These are phyloP conservation scores for Melieria omissa DNA, from an alignment of 2,888 invertebrate genomes.

Conservation along the genomic window DNA sequence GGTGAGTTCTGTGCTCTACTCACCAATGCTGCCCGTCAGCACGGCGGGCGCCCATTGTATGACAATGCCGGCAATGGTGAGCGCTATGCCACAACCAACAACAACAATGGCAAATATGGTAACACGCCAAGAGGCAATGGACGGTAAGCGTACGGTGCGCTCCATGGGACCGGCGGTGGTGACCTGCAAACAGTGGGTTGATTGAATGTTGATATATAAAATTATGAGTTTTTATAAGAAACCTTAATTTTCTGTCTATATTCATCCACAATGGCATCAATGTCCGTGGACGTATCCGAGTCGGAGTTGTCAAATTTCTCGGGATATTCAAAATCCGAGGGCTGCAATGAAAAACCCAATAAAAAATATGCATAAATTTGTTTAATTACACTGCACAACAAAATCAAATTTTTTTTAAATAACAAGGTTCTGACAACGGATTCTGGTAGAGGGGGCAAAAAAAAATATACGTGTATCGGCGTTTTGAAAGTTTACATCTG, in stretches of 20 bases:
- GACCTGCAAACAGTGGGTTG: conserved; percentile 50
- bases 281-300: conserved; percentile 79
- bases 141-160: conserved; percentile 63
- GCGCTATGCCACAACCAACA: conserved; percentile 57
- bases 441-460: no score
- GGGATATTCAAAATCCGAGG: conserved; percentile 63
- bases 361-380: background rate
- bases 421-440: no score
- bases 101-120: conserved; percentile 61
- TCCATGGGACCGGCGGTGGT: conserved; percentile 67
- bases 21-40: conserved; percentile 58
- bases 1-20: conserved; percentile 7
- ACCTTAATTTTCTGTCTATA: conserved; percentile 79
- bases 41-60: conserved; percentile 58
- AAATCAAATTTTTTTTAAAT: no score
- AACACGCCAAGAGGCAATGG: conserved; percentile 63
- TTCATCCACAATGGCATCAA: conserved; percentile 81
- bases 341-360: conserved; percentile 45
- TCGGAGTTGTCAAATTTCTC: conserved; percentile 71
- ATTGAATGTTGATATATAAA: background rate
- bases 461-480: no score
- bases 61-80: conserved; percentile 57
- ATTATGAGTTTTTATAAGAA: conserved; percentile 31
- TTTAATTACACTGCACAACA: no score
- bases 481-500: no score